Evolutionary conservation across 2,888 invertebrate species (phyloP).

Genomic region (Steinernema scapterisci): DNA sequence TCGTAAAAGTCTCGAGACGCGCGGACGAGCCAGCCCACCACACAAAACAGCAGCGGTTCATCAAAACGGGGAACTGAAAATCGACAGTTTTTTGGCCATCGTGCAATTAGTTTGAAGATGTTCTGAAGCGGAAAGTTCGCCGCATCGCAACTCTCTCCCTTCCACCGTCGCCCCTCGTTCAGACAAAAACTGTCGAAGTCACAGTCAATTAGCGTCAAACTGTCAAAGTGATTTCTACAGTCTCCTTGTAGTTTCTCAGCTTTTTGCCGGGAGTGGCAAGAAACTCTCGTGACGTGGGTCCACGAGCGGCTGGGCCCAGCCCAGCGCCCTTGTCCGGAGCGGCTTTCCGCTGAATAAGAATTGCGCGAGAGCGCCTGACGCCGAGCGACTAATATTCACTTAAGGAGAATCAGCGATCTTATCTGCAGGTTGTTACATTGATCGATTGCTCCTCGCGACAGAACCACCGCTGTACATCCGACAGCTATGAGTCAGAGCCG

Average conservation of each 20-base stretch:
- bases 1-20: background rate
- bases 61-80: too few species aligned
- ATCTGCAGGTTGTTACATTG: constrained; percentile 31
- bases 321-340: too few species aligned
- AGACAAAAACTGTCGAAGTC: constrained; percentile 14
- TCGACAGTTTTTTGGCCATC: background rate
- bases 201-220: constrained; percentile 27
- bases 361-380: constrained; percentile 3
- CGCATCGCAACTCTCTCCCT: constrained; percentile 18
- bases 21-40: background rate
- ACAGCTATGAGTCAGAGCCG: constrained; percentile 5
- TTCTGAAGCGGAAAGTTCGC: constrained; percentile 27
- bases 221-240: background rate
- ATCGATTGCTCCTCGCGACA: constrained; percentile 30
- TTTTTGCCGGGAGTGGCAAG: background rate
- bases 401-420: constrained; percentile 19
- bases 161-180: background rate
- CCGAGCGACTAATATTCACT: constrained; percentile 4
- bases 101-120: constrained; percentile 1
- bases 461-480: constrained; percentile 23
- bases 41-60: background rate
- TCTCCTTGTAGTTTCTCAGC: background rate
- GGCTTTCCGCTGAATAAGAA: background rate
- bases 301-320: too few species aligned
- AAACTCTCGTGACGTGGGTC: too few species aligned